These are phyloP conservation scores for Habrosyne pyritoides DNA, from an alignment of 2,888 invertebrate genomes.

Conservation along the genomic window DNA sequence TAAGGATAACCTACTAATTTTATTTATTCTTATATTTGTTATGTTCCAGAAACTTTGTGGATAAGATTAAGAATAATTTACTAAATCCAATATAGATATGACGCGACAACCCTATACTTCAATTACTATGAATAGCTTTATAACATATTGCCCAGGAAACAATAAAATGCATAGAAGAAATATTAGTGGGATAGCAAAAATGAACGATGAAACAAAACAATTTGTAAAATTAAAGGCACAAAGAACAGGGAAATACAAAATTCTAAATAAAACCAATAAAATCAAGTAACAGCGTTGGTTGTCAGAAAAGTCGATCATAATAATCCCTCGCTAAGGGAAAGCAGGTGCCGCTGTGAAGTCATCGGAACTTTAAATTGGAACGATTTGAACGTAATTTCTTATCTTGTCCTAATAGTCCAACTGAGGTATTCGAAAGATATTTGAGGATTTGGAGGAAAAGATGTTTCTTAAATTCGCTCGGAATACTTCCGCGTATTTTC, in stretches of 20 bases:
- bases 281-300: constrained; percentile 5
- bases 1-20: too few relatives aligned
- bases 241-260: constrained; percentile 21
- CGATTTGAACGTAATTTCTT: constrained; percentile 9
- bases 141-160: too few relatives aligned
- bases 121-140: constrained; percentile 13
- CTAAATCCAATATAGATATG: too few relatives aligned
- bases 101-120: not conserved
- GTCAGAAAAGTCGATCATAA: constrained; percentile 10
- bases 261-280: constrained; percentile 7
- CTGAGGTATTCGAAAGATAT: constrained; percentile 3
- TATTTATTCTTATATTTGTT: too few relatives aligned
- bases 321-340: constrained; percentile 7
- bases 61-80: too few relatives aligned
- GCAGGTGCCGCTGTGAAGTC: constrained; percentile 7
- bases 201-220: constrained; percentile 15
- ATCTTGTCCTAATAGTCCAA: constrained; percentile 3
- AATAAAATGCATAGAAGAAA: too few relatives aligned
- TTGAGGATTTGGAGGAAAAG: not conserved
- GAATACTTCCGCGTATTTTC: not conserved
- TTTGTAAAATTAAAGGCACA: constrained; percentile 20
- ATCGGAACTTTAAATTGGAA: constrained; percentile 10
- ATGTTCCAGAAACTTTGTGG: too few relatives aligned
- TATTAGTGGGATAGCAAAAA: too few relatives aligned
- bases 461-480: not conserved